Base-by-base conservation (phyloP, 2,888 invertebrate genomes). In the Imbricaverruca yamaguchii region DNA sequence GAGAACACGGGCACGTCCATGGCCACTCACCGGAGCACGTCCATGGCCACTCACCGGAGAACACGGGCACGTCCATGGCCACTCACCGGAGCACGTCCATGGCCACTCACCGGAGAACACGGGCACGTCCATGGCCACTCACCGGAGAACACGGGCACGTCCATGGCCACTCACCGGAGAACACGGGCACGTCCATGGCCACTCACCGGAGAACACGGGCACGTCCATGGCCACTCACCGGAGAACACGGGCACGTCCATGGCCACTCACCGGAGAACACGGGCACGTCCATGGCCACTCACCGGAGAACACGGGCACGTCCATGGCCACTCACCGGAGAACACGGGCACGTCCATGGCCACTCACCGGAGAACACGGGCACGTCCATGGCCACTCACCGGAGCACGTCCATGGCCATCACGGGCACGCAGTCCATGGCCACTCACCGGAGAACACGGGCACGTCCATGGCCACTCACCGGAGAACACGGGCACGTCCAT, bases 341-440 rank as follows among this genome's bases (percentile, higher is more conserved):
- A 99, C 55, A 98, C 96, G 0, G 98, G 98, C 87, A 99, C 97
- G 88, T 99, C 98, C 96, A 99, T 98, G 63, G 98, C 97, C 83
- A 98, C 94, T 39, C 39, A 39, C 39, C 39, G 39, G 39, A 39
- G 39, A 39, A 39, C 8, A 67, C 65, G 18, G 11, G 18, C 65
- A 10, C 65, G 23, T 65, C 18, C 18, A 18, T 21, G 55, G 21
- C 56, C n/a, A 78, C 84, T 83, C 81, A 86, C 94, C 94, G 59
- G 97, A 98, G 98, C 87, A 99, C 97, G 88, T 99, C 98, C 96
- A 99, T 98, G 63, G 98, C 97, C 83, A 98, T n/a, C n/a, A n/a
- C n/a, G n/a, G n/a, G n/a, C n/a, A n/a, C n/a, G n/a, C n/a, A n/a
- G n/a, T n/a, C n/a, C n/a, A n/a, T n/a, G n/a, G n/a, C n/a, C n/a